phyloP scores from a whole-genome alignment of 2,888 invertebrate species.

The Tetheella fluctuosa region DNA sequence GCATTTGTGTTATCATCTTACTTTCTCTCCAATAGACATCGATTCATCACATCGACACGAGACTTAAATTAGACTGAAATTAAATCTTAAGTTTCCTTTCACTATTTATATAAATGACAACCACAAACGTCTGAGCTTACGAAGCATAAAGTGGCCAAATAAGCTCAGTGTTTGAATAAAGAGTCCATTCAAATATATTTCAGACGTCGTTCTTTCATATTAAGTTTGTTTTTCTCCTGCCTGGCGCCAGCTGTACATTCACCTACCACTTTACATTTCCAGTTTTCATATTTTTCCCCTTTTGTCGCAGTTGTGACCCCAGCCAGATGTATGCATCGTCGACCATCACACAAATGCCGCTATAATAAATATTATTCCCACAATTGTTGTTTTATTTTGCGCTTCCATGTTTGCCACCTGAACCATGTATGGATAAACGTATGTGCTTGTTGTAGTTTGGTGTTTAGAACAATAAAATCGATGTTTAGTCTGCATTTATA shows the following conservation, averaged over 20 bases:
- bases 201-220: slow-evolving; percentile 46
- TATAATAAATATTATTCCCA: slow-evolving; percentile 75
- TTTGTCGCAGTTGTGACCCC: slow-evolving; percentile 44
- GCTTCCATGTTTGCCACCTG: slow-evolving; percentile 49
- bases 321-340: slow-evolving; percentile 57
- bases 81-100: slow-evolving; percentile 5
- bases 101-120: slow-evolving; percentile 25
- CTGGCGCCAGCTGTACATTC: slow-evolving; percentile 45
- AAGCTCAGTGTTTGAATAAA: slow-evolving; percentile 46
- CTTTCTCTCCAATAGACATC: slow-evolving; percentile 24
- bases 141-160: slow-evolving; percentile 47
- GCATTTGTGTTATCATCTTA: slow-evolving; percentile 31
- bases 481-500: slow-evolving; percentile 43
- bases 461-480: slow-evolving; percentile 33
- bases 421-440: slow-evolving; percentile 28
- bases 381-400: slow-evolving; percentile 79
- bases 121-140: slow-evolving; percentile 33
- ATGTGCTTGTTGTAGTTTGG: slow-evolving; percentile 46
- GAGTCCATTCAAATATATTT: slow-evolving; percentile 58
- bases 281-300: slow-evolving; percentile 59
- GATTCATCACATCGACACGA: slow-evolving; percentile 16
- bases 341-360: slow-evolving; percentile 55
- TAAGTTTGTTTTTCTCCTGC: slow-evolving; percentile 56
- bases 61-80: slow-evolving; percentile 25
- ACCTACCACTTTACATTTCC: slow-evolving; percentile 56